phyloP scores from a whole-genome alignment of 2,113 vertebrate species.

The Oreotragus oreotragus region DNA sequence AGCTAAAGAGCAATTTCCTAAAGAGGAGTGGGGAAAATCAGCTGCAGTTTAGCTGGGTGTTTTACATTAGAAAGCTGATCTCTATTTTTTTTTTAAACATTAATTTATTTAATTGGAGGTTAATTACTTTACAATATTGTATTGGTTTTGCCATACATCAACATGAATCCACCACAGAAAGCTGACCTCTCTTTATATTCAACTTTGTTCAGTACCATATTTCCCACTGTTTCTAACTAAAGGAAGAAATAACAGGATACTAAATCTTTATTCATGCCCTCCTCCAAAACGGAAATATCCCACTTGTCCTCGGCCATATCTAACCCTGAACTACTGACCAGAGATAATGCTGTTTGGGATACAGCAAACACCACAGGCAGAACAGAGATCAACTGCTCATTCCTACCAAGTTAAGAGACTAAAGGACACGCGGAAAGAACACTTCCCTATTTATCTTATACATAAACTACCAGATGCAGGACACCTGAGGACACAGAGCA shows the following conservation, averaged over 20 bases:
- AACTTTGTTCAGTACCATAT: background rate
- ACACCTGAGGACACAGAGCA: background rate
- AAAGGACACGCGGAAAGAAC: background rate
- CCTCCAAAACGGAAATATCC: background rate
- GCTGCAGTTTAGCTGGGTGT: background rate
- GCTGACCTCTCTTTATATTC: background rate
- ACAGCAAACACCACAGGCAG: background rate
- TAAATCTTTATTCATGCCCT: background rate
- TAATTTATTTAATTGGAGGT: no score
- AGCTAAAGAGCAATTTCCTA: background rate
- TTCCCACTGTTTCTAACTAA: background rate
- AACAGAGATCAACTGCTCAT: background rate
- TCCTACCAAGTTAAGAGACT: background rate
- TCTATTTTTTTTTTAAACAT: background rate
- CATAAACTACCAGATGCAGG: slow-evolving; percentile 15
- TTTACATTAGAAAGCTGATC: slow-evolving; percentile 31
- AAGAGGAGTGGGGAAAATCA: slow-evolving; percentile 20
- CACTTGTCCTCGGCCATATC: background rate
- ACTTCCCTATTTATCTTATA: background rate
- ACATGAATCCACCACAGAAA: background rate
- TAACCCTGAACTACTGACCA: background rate
- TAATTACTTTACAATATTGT: no score
- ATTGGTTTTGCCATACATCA: no score
- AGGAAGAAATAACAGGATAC: background rate
- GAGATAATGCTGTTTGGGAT: background rate